These are phyloP conservation scores for Rhagophthalmus giganteus DNA, from an alignment of 2,888 invertebrate genomes.

Conservation along the genomic window DNA sequence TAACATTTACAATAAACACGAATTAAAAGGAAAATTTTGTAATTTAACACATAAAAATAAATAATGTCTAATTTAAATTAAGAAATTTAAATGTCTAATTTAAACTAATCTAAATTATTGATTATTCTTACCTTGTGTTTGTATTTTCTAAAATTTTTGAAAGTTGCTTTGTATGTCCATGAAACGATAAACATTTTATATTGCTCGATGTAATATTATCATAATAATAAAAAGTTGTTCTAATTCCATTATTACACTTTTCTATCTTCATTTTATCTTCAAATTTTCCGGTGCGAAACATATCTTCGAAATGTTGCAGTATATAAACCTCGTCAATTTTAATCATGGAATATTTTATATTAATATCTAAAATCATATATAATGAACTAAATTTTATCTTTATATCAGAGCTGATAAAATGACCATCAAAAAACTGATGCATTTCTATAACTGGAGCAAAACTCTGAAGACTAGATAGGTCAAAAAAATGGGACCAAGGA, in stretches of 20 bases:
- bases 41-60: no score
- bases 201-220: slow-evolving; percentile 66
- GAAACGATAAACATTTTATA: slow-evolving; percentile 78
- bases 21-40: slow-evolving; percentile 3
- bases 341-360: slow-evolving; percentile 50
- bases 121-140: slow-evolving; percentile 55
- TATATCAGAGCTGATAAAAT: neutral
- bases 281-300: slow-evolving; percentile 81
- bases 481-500: slow-evolving; percentile 86
- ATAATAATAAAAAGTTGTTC: slow-evolving; percentile 71
- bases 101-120: no score
- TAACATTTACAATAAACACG: no score
- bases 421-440: slow-evolving; percentile 73
- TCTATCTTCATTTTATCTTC: slow-evolving; percentile 76
- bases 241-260: slow-evolving; percentile 57
- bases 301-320: slow-evolving; percentile 82
- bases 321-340: slow-evolving; percentile 77
- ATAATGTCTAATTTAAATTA: no score
- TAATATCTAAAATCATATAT: slow-evolving; percentile 51
- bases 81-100: no score
- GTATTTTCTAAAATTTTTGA: slow-evolving; percentile 62
- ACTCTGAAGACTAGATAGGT: slow-evolving; percentile 72
- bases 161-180: slow-evolving; percentile 73
- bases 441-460: slow-evolving; percentile 89
- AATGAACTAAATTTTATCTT: neutral